Evolutionary conservation across 2,113 vertebrate genomes (phyloP), one percentile per base, ranked within the genome.

Genomic region (Hassar affinis): DNA sequence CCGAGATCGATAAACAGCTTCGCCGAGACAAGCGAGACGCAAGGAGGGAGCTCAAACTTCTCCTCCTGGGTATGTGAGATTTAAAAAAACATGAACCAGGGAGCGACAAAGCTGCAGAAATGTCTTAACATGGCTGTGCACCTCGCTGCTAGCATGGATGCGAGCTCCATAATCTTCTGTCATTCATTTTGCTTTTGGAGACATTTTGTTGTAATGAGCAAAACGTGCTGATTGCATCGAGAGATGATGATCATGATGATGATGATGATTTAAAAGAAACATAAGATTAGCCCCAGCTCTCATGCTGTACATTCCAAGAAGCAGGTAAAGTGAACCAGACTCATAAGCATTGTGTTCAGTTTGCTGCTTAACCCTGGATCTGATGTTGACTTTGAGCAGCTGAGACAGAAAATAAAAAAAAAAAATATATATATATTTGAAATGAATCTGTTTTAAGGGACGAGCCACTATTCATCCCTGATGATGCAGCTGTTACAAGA

Each of bases 1-100:
- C 96, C 86, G 97, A 98, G 94, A 98, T 98, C 92, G 97, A 98
- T 93, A 98, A 98, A 91, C 97, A 98, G 92, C 95, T 98, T 86
- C 95, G 96, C 92, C 94, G 97, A 93, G 97, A 98, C 94, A 98
- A 98, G 89, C 95, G 96, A 89, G 97, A 98, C 92, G 96, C 97
- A 61, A 93, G 96, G 88, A 93, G 97, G 75, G 97, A 98, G 91
- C 95, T 98, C 81, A 98, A 98, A 91, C 92, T 98, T 88, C 96
- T 98, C 74, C 93, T 88, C 20, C 81, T 88, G 61, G 87, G 87
- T 87, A 84, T 62, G 85, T 54, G 15, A 22, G 74, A 7, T 74
- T 30, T 30, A 10, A 22, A 3, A 33, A 66, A 11, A 15, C 30
- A 17, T 9, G 5, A 15, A 62, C 0, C 59, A 62, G 27, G 1